phyloP scores from a whole-genome alignment of 2,888 invertebrate genomes.

The Andrena trimmerana region DNA sequence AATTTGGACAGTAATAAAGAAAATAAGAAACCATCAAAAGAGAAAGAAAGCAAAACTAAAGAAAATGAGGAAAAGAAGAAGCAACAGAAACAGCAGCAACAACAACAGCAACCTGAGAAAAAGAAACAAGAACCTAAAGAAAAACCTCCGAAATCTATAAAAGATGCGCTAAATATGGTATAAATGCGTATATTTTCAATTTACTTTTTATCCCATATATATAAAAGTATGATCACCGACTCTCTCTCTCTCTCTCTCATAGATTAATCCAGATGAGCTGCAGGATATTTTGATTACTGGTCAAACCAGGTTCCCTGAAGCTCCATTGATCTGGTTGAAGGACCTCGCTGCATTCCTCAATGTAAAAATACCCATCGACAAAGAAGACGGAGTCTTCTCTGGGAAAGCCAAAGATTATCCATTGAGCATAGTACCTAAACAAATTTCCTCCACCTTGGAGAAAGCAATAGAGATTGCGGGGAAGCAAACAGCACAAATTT shows the following conservation, averaged over 20 bases:
- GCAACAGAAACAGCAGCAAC: constrained; percentile 78
- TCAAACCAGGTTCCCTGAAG: constrained; percentile 89
- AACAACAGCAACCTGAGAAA: constrained; percentile 83
- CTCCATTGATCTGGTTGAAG: constrained; percentile 90
- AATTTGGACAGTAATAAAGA: constrained; percentile 88
- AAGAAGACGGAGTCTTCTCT: constrained; percentile 88
- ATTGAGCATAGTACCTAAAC: constrained; percentile 86
- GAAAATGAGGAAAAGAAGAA: constrained; percentile 86
- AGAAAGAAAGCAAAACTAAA: constrained; percentile 82
- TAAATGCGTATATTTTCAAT: constrained; percentile 59
- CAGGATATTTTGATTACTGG: constrained; percentile 86
- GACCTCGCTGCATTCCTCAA: constrained; percentile 89
- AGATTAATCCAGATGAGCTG: constrained; percentile 89
- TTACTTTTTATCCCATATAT: background rate
- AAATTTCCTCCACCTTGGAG: constrained; percentile 85
- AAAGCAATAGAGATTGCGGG: constrained; percentile 88
- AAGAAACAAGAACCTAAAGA: constrained; percentile 87
- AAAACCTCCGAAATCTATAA: constrained; percentile 89
- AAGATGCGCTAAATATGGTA: constrained; percentile 88
- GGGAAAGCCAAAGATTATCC: constrained; percentile 87
- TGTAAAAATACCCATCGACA: constrained; percentile 88
- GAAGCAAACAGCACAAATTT: constrained; percentile 88
- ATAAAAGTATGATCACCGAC: constrained; percentile 3
- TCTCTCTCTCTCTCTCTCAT: constrained; percentile 43
- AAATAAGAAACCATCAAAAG: constrained; percentile 85